Evolutionary conservation across 2,797 vertebrate species (phyloP), one percentile per base, ranked within the genome.

Genomic region (Heteromormyrus szaboi): DNA sequence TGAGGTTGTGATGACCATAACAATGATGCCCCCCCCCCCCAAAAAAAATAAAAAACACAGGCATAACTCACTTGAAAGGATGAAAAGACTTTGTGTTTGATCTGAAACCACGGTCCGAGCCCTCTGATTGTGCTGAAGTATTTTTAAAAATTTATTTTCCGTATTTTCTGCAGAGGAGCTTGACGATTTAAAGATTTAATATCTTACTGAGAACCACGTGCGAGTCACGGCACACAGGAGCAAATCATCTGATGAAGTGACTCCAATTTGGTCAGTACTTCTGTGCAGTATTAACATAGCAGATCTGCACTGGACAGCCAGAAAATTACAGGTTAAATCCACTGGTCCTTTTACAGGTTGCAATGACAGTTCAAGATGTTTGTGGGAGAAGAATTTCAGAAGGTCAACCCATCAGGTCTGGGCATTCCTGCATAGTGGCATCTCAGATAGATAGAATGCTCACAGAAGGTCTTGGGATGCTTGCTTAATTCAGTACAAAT

Each of bases 171-270:
- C 22, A 85, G 50, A 85, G 48, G 50, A 85, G 25, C 12, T 17
- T n/a, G 72, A 79, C 7, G 17, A 79, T n/a, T 79, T 79, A 79
- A 53, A 29, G 83, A 51, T 85, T 85, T 85, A 85, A 85, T 25
- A 51, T 46, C 22, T 33, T 37, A 37, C 14, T 4, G 53, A 86
- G 25, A 29, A 86, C 53, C 14, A 11, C 0, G 25, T 22, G 17
- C 1, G 7, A 53, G 29, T 0, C 51, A 2, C 2, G 12, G 50
- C 50, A 53, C n/a, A 85, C 22, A 85, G 51, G 17, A 6, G 46
- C 3, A 59, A 86, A 86, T 56, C 85, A 59, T 59, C 50, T 8
- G 50, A 7, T 59, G 29, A 86, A 41, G 22, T 1, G 85, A 37
- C 17, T 86, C 14, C 14, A 84, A 51, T 50, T 59, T 14, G 17